Base-by-base conservation (phyloP, 2,113 vertebrate genomes). In the Notechis scutatus region DNA sequence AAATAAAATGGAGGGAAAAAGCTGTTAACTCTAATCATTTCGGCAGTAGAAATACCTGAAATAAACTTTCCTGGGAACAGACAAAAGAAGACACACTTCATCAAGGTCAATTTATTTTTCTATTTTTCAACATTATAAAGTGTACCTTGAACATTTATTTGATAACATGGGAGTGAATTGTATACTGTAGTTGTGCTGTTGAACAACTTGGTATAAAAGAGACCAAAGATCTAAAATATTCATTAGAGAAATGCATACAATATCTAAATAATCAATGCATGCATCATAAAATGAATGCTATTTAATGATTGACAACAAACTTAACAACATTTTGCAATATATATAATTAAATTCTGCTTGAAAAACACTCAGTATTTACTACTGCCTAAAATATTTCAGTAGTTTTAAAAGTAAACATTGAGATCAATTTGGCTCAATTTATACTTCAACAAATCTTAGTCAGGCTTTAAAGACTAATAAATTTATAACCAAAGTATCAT, bases 21-120 rank as follows among this genome's bases (percentile, higher is more conserved):
- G 97, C 98, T 98, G 98, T 98, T 98, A 98, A 96, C 96, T 98
- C 97, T 98, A 97, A 98, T 98, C 97, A 98, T 98, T 98, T 97
- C 97, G 96, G 97, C 97, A 96, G 97, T 96, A 96, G 97, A 97
- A 98, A 98, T 97, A 97, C 97, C 97, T 97, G 97, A 97, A 98
- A 98, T 98, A 97, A 98, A 98, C 98, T 98, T 98, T 97, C 97
- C 97, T 96, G 96, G 95, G 98, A 98, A 98, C 97, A 98, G 97
- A 98, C 97, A 97, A 98, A 98, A 98, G 98, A 97, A 97, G 98
- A 98, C 97, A 98, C 97, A 98, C 97, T 98, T 98, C 97, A 98
- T 98, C 98, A 98, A 98, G 98, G 98, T 98, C 98, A 97, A 98
- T 98, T 98, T 98, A 97, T 97, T 98, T 98, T 97, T 97, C 98